phyloP scores from a whole-genome alignment of 1,140 invertebrate species.

The Danaus plexippus region DNA sequence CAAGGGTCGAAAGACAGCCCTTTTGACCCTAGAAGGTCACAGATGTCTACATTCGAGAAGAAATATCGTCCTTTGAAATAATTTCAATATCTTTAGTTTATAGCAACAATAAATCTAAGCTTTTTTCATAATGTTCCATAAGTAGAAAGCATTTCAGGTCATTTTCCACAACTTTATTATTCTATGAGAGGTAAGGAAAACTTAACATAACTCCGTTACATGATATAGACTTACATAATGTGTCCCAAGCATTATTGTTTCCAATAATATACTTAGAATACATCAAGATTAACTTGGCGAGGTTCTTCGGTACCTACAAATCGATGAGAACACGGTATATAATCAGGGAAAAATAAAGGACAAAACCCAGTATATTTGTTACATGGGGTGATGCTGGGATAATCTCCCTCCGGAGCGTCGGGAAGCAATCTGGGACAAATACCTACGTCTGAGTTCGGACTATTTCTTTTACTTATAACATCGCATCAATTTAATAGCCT shows the following conservation, averaged over 20 bases:
- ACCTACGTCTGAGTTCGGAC: constrained; percentile 19
- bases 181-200: too few species aligned
- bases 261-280: too few species aligned
- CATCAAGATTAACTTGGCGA: not conserved
- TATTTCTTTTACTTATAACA: too few species aligned
- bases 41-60: constrained; percentile 39
- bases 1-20: constrained; percentile 39
- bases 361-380: constrained; percentile 19
- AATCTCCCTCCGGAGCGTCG: constrained; percentile 31
- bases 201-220: too few species aligned
- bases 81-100: constrained; percentile 13
- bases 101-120: too few species aligned
- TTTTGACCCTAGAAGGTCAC: constrained; percentile 39
- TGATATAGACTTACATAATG: too few species aligned
- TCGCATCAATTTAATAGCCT: too few species aligned
- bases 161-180: too few species aligned
- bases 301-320: constrained; percentile 7
- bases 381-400: constrained; percentile 28
- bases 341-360: constrained; percentile 19
- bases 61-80: constrained; percentile 27
- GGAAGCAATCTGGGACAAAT: constrained; percentile 30
- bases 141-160: too few species aligned
- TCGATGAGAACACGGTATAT: constrained; percentile 16
- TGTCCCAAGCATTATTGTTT: too few species aligned
- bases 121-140: too few species aligned